Evolutionary conservation across 2,888 invertebrate genomes (phyloP), one percentile per base, ranked within the genome.

Genomic region (Pammene aurita): DNA sequence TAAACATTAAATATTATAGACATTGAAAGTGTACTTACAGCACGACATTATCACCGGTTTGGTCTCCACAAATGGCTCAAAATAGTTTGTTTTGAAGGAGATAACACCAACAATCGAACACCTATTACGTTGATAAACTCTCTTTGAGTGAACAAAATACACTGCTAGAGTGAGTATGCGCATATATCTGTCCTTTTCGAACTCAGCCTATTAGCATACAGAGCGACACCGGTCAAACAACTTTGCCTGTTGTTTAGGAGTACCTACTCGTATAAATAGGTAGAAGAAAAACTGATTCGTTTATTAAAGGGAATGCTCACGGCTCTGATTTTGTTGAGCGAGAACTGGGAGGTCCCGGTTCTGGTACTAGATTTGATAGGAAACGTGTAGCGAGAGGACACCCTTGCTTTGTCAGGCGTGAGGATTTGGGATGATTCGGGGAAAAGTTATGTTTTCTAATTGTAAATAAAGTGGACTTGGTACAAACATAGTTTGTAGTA

Each of bases 11-110:
- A 5, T 48, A 34, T n/a, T 34, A 2, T 34, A 35, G 34, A 41
- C 52, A 62, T 11, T 52, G 4, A 54, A 46, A 61, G 6, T n/a
- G 57, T 67, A 68, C 68, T 68, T 35, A 68, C 68, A 68, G n/a
- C 68, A 68, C 63, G 68, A 52, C 68, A 68, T 68, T 38, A 9
- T 52, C 26, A 44, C 50, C 58, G 7, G 5, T 44, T 5, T n/a
- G 35, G 6, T 26, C 57, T 44, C 54, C 18, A 14, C 42, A 38
- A 38, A 44, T 46, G 14, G 6, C 26, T 58, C 52, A 10, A 26
- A 13, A 44, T 11, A 46, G 11, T 58, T 68, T 64, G 42, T 41
- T 68, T 64, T 57, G 18, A 5, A 26, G 44, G n/a, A n/a, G 63
- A 68, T 58, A 68, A 68, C 63, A 52, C 57, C 35, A 10, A 57